Evolutionary conservation across 2,113 vertebrate genomes (phyloP), one percentile per base, ranked within the genome.

Genomic region (Silurus asotus): DNA sequence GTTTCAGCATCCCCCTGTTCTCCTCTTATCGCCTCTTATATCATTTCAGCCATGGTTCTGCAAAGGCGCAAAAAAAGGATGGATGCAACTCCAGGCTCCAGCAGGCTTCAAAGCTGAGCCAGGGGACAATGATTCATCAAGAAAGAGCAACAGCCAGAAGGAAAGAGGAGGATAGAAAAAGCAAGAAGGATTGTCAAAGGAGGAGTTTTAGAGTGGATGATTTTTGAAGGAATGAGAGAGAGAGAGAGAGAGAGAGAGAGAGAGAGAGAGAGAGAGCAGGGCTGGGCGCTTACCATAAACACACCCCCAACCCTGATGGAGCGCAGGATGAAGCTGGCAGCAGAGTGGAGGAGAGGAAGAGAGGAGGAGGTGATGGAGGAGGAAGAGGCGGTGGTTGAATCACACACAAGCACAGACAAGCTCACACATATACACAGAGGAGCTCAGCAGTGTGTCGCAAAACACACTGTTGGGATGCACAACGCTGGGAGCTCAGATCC

Each of bases 261-360:
- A 11, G 64, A 86, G 64, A 83, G 62, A 48, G 75, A 74, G 58
- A 70, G 78, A 72, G 55, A 55, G 88, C 51, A 89, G 89, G 65
- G 58, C 70, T 79, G 87, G 81, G 92, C 76, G 91, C 94, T 95
- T 94, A 94, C 93, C 94, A 86, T 84, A 92, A 81, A 74, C 90
- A 93, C 92, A 91, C 91, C 88, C 91, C 91, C 89, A 90, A 82
- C 88, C 91, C 84, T 84, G 85, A 83, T 88, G 91, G 88, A 90
- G 84, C 25, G 88, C 89, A 83, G 91, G 82, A 91, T 77, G 82
- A 87, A 82, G 81, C 82, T 89, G 90, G 91, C 83, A 89, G 81
- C 82, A 67, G 69, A 77, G 83, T 86, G 79, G 56, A 82, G 79
- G 62, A 85, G 77, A 86, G 76, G 88, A 61, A 23, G 20, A 58